A percentile compares a stretch with the other conserved stretches of the same genome.
These are phyloP conservation scores for Dromaius novaehollandiae DNA, from an alignment of 2,113 vertebrate genomes.

Conservation along the genomic window DNA sequence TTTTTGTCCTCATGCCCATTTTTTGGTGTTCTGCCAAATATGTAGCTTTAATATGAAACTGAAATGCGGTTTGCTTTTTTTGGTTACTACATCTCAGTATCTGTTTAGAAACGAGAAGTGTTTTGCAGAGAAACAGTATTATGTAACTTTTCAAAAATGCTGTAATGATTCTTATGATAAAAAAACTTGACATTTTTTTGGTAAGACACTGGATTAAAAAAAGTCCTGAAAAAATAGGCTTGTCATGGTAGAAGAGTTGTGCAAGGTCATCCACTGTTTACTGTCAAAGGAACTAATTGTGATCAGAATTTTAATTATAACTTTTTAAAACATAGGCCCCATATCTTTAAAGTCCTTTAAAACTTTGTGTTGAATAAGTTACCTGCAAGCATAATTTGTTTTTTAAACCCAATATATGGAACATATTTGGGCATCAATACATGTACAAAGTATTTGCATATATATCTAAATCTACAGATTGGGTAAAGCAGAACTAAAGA, in stretches of 20 bases:
- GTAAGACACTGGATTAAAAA: not conserved
- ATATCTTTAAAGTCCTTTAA: not conserved
- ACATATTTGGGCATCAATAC: not conserved
- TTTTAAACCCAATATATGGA: not conserved
- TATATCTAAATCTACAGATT: not conserved
- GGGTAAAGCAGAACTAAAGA: not conserved
- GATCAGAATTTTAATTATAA: not conserved
- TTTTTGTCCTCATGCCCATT: accelerated
- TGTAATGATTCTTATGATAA: not conserved
- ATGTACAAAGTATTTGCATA: not conserved
- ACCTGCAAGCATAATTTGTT: not conserved
- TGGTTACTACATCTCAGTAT: not conserved
- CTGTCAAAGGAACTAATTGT: not conserved
- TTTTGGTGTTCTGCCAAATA: not conserved
- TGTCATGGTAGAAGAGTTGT: not conserved
- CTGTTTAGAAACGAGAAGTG: not conserved
- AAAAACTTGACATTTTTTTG: not conserved
- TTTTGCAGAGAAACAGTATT: not conserved
- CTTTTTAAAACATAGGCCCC: not conserved
- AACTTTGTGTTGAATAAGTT: not conserved
- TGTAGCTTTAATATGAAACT: not conserved
- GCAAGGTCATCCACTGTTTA: not conserved
- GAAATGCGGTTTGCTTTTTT: not conserved
- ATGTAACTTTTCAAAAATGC: not conserved
- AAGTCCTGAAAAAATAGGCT: not conserved